Conservation (phyloP, 1,140 invertebrate genomes). For the Drosophila pseudoobscura region DNA sequence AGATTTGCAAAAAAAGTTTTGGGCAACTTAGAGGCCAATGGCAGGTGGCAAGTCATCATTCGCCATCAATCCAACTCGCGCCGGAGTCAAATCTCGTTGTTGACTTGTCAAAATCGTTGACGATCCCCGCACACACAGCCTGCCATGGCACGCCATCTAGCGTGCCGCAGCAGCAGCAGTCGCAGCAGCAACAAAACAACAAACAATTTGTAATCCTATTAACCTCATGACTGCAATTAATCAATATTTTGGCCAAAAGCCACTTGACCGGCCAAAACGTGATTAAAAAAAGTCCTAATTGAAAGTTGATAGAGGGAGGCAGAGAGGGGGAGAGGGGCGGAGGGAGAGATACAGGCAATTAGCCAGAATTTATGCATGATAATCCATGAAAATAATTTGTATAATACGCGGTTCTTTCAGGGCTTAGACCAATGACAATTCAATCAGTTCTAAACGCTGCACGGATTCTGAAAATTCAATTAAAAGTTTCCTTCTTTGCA, state of each 20-base stretch:
- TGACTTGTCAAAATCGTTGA: constrained; percentile 70
- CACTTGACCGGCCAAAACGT: constrained; percentile 33
- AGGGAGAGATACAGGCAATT: constrained; percentile 16
- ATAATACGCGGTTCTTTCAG: neutral
- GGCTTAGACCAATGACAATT: constrained; percentile 25
- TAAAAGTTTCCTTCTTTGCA: constrained; percentile 12
- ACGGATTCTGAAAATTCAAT: constrained; percentile 8
- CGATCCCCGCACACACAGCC: constrained; percentile 29
- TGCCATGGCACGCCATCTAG: constrained; percentile 61
- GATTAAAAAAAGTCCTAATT: constrained; percentile 40
- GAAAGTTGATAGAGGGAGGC: constrained; percentile 9
- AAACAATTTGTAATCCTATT: constrained; percentile 68
- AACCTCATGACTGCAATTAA: constrained; percentile 74
- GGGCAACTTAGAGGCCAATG: constrained; percentile 44
- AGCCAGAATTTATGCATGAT: constrained; percentile 27
- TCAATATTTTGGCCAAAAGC: constrained; percentile 55
- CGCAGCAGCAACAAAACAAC: constrained; percentile 13
- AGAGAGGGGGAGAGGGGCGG: constrained; percentile 4
- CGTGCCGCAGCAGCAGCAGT: constrained; percentile 41
- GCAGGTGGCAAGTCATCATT: constrained; percentile 57
- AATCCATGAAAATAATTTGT: constrained; percentile 7
- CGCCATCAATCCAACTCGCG: constrained; percentile 35
- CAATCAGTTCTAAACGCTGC: constrained; percentile 29
- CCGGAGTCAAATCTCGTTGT: constrained; percentile 28
- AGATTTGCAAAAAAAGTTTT: constrained; percentile 20